A percentile compares a stretch with the other conserved stretches of the same genome.
These are phyloP conservation scores for Lethenteron camtschaticum DNA, from an alignment of 2,113 vertebrate species.

Conservation along the genomic window DNA sequence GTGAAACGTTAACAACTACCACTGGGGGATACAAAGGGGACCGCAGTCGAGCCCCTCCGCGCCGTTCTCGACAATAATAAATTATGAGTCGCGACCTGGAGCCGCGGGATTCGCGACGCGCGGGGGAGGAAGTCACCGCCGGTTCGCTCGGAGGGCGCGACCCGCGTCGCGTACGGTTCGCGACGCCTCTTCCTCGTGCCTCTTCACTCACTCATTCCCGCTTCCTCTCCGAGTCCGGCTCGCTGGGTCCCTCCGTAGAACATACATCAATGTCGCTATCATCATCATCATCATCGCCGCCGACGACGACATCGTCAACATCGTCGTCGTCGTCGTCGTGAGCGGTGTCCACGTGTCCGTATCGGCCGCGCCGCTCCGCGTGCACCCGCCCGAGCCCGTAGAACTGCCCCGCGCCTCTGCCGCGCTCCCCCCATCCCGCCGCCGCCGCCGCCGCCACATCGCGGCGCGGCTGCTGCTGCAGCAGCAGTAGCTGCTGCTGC, in stretches of 20 bases:
- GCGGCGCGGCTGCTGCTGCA: slow-evolving; percentile 22
- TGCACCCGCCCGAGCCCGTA: slow-evolving; percentile 13
- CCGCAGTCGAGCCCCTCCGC: no score
- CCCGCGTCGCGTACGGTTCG: no score
- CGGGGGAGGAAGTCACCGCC: no score
- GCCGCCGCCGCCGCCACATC: background rate
- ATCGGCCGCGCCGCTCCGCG: slow-evolving; percentile 16
- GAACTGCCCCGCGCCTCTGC: background rate
- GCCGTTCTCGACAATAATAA: no score
- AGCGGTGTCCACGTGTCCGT: no score
- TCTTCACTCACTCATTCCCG: slow-evolving; percentile 13
- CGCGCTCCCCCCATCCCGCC: slow-evolving; percentile 20
- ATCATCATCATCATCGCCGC: slow-evolving; percentile 26
- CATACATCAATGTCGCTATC: slow-evolving; percentile 95
- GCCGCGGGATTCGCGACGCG: no score
- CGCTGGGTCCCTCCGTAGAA: slow-evolving; percentile 87
- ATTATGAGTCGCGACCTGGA: no score
- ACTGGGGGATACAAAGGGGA: no score
- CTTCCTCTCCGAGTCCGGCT: slow-evolving; percentile 43
- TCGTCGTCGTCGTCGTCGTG: slow-evolving; percentile 11
- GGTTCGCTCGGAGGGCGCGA: no score
- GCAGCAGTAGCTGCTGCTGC: slow-evolving; percentile 20
- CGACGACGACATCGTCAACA: background rate
- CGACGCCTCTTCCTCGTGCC: no score
- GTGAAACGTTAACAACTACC: no score